Evolutionary conservation across 23 tunicate genomes (phyloP), one percentile per base, ranked within the genome.

Genomic region (Trididemnum clinides): DNA sequence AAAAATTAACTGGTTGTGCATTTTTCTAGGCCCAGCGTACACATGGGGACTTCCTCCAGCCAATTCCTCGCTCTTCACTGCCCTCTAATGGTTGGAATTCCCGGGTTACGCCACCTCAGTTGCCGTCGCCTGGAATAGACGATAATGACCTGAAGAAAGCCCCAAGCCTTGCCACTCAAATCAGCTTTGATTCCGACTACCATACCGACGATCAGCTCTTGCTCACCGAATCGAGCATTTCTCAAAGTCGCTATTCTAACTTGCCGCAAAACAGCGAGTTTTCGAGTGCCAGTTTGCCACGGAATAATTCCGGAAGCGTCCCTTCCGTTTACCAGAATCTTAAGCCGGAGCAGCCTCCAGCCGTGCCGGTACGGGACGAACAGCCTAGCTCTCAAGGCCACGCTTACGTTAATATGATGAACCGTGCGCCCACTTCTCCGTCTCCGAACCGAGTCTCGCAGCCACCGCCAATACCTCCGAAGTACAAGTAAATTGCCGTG

Each of bases 101-200:
- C 50, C 63, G 49, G 39, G 51, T 19, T 72, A 74, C 85, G 4
- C 78, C 79, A 7, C 88, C 94, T 3, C 85, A 63, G 5, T 71
- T 79, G 20, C 74, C 76, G 80, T 77, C 83, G 15, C 54, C 82
- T 3, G 78, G 36, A 37, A 33, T 82, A 33, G 92, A 80, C 37
- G 88, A 84, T 63, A 34, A 78, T 7, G 81, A 84, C 49, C 58
- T 74, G 23, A 86, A 86, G 33, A 91, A 86, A 31, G 85, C 64
- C 7, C 87, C 90, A 1, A 90, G 71, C 1, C 63, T 85, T 0
- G 78, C 79, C 3, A 85, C 96, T 6, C 96, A 91, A 34, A 75
- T 44, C 77, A 86, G 96, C 49, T 86, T 57, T 20, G 97, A 92
- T 54, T 87, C 97, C 10, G 97, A 87, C 50, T 92, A 92, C 51